phyloP scores from a whole-genome alignment of 53 echinoderm and acorn worm species.

The Paelopatides confundens region DNA sequence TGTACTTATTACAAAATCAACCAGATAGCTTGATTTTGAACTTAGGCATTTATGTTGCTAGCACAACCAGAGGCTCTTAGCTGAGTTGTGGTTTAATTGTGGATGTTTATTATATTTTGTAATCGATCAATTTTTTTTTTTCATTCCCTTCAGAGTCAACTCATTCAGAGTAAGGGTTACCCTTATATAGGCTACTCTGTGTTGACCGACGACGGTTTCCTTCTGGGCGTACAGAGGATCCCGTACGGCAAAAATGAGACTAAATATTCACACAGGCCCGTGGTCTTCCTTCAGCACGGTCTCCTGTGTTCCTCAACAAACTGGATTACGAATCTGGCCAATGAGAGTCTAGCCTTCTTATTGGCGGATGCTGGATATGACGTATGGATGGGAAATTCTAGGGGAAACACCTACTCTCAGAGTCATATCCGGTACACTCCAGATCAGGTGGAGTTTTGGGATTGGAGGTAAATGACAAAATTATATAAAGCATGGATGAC shows the following conservation, averaged over 20 bases:
- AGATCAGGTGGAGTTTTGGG: conserved; percentile 85
- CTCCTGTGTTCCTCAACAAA: conserved; percentile 92
- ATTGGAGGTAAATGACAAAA: conserved; percentile 92
- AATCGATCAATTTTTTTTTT: too few relatives aligned
- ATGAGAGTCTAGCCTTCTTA: conserved; percentile 92
- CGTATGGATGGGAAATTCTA: conserved; percentile 91
- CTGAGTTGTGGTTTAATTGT: too few relatives aligned
- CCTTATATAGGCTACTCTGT: conserved; percentile 79
- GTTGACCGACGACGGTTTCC: conserved; percentile 89
- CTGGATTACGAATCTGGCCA: conserved; percentile 96
- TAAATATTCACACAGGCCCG: conserved; percentile 79
- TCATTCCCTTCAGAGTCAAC: conserved; percentile 78
- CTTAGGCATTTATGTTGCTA: too few relatives aligned
- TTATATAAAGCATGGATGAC: too few relatives aligned
- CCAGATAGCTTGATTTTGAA: too few relatives aligned
- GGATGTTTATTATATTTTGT: too few relatives aligned
- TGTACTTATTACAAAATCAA: too few relatives aligned
- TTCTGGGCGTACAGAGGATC: conserved; percentile 86
- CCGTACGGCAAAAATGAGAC: conserved; percentile 81
- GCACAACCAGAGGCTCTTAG: too few relatives aligned
- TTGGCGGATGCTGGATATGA: conserved; percentile 96
- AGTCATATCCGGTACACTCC: conserved; percentile 66
- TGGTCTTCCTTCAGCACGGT: conserved; percentile 95
- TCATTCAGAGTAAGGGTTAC: conserved; percentile 93
- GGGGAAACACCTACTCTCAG: conserved; percentile 87